phyloP scores from a whole-genome alignment of 2,797 vertebrate species.

The Sebastes cheni region DNA sequence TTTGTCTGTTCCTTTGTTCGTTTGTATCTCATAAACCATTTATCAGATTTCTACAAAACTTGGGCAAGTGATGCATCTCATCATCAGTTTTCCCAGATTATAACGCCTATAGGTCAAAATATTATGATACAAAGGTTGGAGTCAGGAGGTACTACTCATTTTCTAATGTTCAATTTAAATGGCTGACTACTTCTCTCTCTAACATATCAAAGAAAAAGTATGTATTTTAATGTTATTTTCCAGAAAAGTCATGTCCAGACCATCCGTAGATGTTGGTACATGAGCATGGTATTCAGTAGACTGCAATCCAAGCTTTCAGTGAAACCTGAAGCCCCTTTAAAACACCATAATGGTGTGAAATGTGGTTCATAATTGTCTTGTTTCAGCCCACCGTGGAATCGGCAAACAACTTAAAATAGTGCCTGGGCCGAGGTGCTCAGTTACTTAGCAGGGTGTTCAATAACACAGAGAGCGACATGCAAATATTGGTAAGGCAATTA shows the following conservation, averaged over 20 bases:
- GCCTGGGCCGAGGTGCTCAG: constrained; percentile 53
- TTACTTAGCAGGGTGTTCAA: constrained; percentile 82
- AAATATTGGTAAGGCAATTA: constrained; percentile 86
- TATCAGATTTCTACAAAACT: constrained; percentile 49
- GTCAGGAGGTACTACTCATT: neutral
- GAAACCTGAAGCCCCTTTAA: constrained; percentile 67
- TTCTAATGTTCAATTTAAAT: neutral
- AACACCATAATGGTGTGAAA: constrained; percentile 75
- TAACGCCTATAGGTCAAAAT: neutral
- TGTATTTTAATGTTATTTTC: neutral
- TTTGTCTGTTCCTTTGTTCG: constrained; percentile 70
- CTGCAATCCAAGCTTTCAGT: constrained; percentile 32
- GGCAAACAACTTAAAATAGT: constrained; percentile 82
- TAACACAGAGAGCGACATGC: constrained; percentile 82
- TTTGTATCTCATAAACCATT: constrained; percentile 63
- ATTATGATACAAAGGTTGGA: constrained; percentile 8
- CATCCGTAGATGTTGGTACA: neutral
- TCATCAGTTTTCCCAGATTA: neutral
- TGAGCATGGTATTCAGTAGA: constrained; percentile 7
- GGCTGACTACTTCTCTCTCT: neutral
- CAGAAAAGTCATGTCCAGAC: neutral
- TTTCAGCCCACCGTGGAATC: constrained; percentile 72
- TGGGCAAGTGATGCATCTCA: constrained; percentile 31
- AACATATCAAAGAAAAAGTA: neutral
- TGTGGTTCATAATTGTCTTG: constrained; percentile 76